phyloP scores from a whole-genome alignment of 2,888 invertebrate species.

The Teinopalpus imperialis region DNA sequence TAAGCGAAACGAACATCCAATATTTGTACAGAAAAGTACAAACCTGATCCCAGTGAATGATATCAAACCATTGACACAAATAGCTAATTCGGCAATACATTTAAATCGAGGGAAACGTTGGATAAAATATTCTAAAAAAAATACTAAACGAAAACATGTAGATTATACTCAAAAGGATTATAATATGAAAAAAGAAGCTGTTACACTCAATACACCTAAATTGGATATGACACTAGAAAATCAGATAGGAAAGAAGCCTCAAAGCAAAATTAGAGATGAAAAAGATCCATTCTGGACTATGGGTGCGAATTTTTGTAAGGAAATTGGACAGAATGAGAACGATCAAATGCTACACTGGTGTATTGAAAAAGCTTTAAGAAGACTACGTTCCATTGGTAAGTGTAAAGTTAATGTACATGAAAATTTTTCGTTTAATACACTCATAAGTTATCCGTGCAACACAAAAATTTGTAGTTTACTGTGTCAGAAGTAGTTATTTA shows the following conservation, averaged over 20 bases:
- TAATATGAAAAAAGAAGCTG: slow-evolving; percentile 8
- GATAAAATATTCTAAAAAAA: slow-evolving; percentile 49
- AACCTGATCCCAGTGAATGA: slow-evolving; percentile 50
- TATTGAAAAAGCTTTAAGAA: slow-evolving; percentile 62
- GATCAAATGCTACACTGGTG: slow-evolving; percentile 59
- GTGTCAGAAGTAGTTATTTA: no score
- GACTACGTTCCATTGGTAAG: slow-evolving; percentile 59
- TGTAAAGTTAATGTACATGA: slow-evolving; percentile 26
- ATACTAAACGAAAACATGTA: slow-evolving; percentile 33
- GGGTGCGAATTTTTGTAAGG: slow-evolving; percentile 64
- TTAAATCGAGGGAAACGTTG: slow-evolving; percentile 51
- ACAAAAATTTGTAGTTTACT: no score
- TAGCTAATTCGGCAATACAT: background rate
- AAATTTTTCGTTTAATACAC: no score
- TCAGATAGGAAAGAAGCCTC: slow-evolving; percentile 17
- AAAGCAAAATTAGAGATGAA: slow-evolving; percentile 28
- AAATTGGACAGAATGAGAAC: slow-evolving; percentile 55
- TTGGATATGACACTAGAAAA: background rate
- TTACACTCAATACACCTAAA: slow-evolving; percentile 9
- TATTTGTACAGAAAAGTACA: slow-evolving; percentile 41
- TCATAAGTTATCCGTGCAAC: no score
- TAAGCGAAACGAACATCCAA: slow-evolving; percentile 45
- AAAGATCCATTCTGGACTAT: slow-evolving; percentile 54
- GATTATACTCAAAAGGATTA: slow-evolving; percentile 36
- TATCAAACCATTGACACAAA: slow-evolving; percentile 22